Evolutionary conservation across 2,888 invertebrate genomes (phyloP), one percentile per base, ranked within the genome.

Genomic region (Cartodere bifasciata): DNA sequence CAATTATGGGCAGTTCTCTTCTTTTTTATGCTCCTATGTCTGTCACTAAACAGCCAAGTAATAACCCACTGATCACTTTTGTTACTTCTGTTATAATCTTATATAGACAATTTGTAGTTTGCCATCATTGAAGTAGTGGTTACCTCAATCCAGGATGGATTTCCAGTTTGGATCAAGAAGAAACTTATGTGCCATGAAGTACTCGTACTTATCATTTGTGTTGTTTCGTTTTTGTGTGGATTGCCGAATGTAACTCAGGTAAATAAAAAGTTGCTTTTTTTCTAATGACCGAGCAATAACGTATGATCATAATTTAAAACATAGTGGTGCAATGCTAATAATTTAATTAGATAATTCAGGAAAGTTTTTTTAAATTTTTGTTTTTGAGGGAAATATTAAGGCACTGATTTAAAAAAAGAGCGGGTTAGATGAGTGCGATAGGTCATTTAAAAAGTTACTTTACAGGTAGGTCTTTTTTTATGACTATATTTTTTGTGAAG

Each of bases 111-210:
- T 32, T 72, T 74, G 42, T 64, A 88, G 85, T 91, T 92, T 63
- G 90, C 91, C 16, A 85, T 88, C 39, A 88, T 91, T 26, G 91
- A 92, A 64, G 91, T 91, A 4, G 86, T 92, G 2, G 85, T 91
- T 2, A 90, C 91, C 2, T 86, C 90, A 4, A 80, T 92, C 46
- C 87, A 90, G 63, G 92, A 92, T 53, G 88, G 88, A 14, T 91
- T 90, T 56, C 85, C 86, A 0, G 75, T 76, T 39, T 82, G 83
- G 77, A 85, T 91, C 35, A 80, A 81, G 49, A 79, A 70, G 44
- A 72, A 75, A 50, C 67, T 90, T 31, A 77, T 84, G 43, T 84
- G 84, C 50, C 88, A 90, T 52, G 91, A 91, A 60, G 64, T 90
- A 34, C 60, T 91, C 35, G 90, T 90, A 16, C 62, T 90, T 21